Evolutionary conservation across 2,797 vertebrate genomes (phyloP), one percentile per base, ranked within the genome.

Genomic region (Pogonophryne albipinna): DNA sequence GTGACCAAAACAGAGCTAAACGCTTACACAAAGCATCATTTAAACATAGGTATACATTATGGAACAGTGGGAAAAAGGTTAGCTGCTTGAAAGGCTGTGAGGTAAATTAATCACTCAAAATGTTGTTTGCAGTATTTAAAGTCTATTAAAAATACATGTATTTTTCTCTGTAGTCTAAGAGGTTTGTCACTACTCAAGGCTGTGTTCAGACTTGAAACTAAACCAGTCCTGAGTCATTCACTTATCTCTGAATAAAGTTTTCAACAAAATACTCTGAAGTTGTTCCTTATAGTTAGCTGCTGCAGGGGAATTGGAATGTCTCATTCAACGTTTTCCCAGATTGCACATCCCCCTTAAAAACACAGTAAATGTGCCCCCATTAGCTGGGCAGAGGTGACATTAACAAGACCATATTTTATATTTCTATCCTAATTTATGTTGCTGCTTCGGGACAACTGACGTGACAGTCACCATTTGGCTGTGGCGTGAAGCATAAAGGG

Each of bases 381-480:
- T 60, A 66, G 20, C 50, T 79, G 16, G 49, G 23, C 15, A 63
- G 55, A 71, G 10, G 31, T 31, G 60, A 71, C 27, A 63, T 74
- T 44, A 60, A 76, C 59, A 59, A 58, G 20, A 71, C 20, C 16
- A 23, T 66, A 65, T 45, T 85, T 74, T 55, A n/a, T 58, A 66
- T 74, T 79, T 70, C 23, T 72, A 19, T 42, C 41, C 61, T 74
- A 67, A 72, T 85, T 78, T 66, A 44, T 69, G 60, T 41, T 58
- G 38, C 61, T 44, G 17, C 62, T 76, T 71, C 42, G 59, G 65
- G 74, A 68, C 8, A 65, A 34, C 63, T 44, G 57, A 55, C n/a
- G 13, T 63, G 50, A 67, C 71, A 68, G 64, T 65, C n/a, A 41
- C n/a, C 4, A 45, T 70, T 78, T 76, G 64, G 79, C 56, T 58